A percentile compares a stretch with the other conserved stretches of the same genome.
phyloP scores from a whole-genome alignment of 1,140 invertebrate species.

The Drosophila sturtevanti region DNA sequence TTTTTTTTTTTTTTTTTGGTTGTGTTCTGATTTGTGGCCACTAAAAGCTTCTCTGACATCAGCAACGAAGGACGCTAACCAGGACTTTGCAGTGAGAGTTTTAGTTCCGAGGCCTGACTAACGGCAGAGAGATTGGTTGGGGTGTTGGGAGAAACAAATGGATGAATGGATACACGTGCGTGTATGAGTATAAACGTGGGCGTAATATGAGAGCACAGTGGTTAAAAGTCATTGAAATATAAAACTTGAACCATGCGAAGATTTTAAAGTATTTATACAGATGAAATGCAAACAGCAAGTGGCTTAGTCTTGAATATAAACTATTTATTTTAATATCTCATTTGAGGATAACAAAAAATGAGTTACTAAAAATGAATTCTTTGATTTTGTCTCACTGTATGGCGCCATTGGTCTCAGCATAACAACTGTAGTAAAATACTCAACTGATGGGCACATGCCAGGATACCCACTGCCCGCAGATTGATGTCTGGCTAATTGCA shows the following conservation, averaged over 20 bases:
- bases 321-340: neutral
- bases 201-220: constrained; percentile 21
- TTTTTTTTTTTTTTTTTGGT: constrained; percentile 7
- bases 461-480: neutral
- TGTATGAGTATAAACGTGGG: neutral
- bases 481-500: constrained; percentile 56
- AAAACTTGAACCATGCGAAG: no score
- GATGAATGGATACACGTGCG: constrained; percentile 53
- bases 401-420: constrained; percentile 53
- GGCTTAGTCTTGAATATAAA: no score
- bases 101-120: neutral
- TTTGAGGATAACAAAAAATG: neutral
- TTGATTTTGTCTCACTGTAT: constrained; percentile 29
- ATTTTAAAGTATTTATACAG: no score
- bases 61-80: constrained; percentile 49
- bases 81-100: constrained; percentile 22
- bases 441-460: neutral
- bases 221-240: neutral
- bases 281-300: no score
- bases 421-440: constrained; percentile 12
- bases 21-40: constrained; percentile 65
- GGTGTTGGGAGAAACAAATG: constrained; percentile 40
- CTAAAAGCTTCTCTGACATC: constrained; percentile 74
- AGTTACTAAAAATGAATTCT: neutral
- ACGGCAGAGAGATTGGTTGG: neutral